Evolutionary conservation across 2,797 vertebrate species (phyloP), one percentile per base, ranked within the genome.

Genomic region (Sternarchorhynchus goeldii): DNA sequence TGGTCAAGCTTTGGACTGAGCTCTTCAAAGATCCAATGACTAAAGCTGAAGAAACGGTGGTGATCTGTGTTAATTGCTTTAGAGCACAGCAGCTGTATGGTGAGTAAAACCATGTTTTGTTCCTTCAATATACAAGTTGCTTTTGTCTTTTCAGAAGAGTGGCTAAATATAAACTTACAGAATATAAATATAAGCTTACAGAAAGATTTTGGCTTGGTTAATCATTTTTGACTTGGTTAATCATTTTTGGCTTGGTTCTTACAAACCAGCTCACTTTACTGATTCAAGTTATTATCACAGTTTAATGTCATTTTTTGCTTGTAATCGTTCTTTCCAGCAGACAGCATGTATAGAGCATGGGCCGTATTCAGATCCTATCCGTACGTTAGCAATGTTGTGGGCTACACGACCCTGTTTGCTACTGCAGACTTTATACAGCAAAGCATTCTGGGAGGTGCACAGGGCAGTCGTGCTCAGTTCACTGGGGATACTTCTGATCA

Each of bases 351-450:
- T 57, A 82, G 90, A 78, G 87, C 83, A 73, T 91, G 92, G 92
- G 77, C 86, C 57, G 76, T 81, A 53, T 90, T 94, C 75, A 93
- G 85, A 84, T 88, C 92, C 60, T 89, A 90, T 31, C 93, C 94
- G 0, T 94, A 93, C 88, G 77, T 93, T 77, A 83, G 88, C 32
- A 93, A 94, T 58, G 85, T 93, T n/a, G 76, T 90, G 56, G 93
- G 93, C 70, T 94, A 94, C 90, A 94, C 93, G 4, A 17, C 88
- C 0, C 86, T 94, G 78, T 94, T 94, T 2, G 91, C 93, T 65
- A 91, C 92, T 0, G 94, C 94, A 20, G 94, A 94, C 85, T 81
- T 94, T 34, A 91, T 94, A 64, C 94, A 94, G 83, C 93, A 94
- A 84, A 87, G 87, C 8, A 70, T 91, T 77, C 81, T 93, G 76